A percentile compares a stretch with the other conserved stretches of the same genome.
Conservation (phyloP, 1,140 invertebrate species). For the Euglossa dilemma region DNA sequence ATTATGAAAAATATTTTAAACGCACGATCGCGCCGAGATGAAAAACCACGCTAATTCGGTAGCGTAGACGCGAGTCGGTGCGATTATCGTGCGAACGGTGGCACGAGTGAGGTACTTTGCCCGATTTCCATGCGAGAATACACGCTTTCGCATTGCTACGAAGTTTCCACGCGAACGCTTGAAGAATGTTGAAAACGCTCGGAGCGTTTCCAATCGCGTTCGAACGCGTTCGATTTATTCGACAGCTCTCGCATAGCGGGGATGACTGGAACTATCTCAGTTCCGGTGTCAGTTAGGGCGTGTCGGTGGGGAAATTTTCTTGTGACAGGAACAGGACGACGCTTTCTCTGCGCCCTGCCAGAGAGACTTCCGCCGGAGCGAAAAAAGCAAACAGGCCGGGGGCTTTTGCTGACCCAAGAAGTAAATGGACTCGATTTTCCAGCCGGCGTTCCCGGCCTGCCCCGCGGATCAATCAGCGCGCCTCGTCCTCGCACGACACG, state of each 20-base stretch:
- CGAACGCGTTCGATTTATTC: background rate
- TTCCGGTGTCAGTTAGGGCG: background rate
- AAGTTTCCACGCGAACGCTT: no score
- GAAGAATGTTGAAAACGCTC: background rate
- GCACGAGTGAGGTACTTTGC: no score
- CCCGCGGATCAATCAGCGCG: constrained; percentile 35
- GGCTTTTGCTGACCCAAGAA: constrained; percentile 37
- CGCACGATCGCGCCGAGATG: no score
- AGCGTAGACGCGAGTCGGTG: no score
- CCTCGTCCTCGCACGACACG: constrained; percentile 6
- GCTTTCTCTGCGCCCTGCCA: background rate
- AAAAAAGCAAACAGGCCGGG: constrained; percentile 20
- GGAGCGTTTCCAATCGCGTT: background rate
- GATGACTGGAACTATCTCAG: background rate
- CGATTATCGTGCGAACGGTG: no score
- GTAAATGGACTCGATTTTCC: constrained; percentile 38
- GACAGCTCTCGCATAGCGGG: background rate
- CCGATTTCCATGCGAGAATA: no score
- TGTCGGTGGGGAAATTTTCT: background rate
- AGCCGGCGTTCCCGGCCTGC: background rate
- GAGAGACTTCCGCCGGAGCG: background rate
- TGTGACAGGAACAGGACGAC: background rate
- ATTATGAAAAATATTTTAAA: no score
- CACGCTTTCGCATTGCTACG: no score
- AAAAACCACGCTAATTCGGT: no score